A percentile compares a stretch with the other conserved stretches of the same genome.
Conservation (phyloP, 2,113 vertebrate species). For the Chaetops frenatus region DNA sequence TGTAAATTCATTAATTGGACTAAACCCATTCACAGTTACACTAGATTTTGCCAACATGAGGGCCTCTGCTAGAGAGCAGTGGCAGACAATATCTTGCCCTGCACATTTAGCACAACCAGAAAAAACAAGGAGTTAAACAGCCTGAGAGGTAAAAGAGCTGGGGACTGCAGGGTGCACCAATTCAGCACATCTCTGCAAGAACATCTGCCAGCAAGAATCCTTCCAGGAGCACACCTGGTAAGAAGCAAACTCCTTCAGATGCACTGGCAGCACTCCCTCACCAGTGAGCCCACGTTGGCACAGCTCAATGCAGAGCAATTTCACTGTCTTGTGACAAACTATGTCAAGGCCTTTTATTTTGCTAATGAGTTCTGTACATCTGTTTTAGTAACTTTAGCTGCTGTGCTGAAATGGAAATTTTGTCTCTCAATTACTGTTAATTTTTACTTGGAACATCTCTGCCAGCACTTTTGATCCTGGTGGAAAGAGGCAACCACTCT, state of each 20-base stretch:
- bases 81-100: neutral
- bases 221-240: neutral
- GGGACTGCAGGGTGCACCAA: neutral
- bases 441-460: conserved; percentile 18
- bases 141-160: neutral
- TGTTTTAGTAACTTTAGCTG: neutral
- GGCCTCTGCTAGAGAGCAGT: neutral
- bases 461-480: neutral
- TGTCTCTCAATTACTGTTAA: neutral
- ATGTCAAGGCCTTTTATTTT: conserved; percentile 9
- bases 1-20: neutral
- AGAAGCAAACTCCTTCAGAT: neutral
- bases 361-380: neutral
- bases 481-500: neutral
- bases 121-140: neutral
- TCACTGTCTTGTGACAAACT: neutral
- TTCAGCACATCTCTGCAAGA: neutral
- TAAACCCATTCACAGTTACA: neutral
- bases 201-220: neutral
- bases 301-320: neutral
- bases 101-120: neutral
- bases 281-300: neutral
- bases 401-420: neutral
- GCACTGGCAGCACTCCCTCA: neutral
- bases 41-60: neutral